Evolutionary conservation across 2,888 invertebrate genomes (phyloP).

Genomic region (Catocala fraxini): DNA sequence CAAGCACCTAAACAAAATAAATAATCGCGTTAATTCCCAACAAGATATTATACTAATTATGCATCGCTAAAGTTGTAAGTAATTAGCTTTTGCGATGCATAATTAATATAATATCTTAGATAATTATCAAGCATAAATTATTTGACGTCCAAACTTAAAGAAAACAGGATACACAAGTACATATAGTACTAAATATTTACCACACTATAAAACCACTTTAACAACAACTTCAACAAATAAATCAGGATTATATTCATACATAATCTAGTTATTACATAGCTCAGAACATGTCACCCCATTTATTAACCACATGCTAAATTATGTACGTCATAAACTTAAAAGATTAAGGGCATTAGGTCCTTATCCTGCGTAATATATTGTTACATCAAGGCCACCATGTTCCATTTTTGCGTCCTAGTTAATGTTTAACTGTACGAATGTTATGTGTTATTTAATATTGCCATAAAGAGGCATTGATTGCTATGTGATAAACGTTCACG

Average conservation of each 20-base stretch:
- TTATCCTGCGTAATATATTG: slow-evolving; percentile 39
- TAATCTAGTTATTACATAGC: background rate
- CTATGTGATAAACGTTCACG: too few relatives aligned
- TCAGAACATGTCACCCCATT: slow-evolving; percentile 11
- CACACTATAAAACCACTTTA: too few relatives aligned
- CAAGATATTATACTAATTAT: too few relatives aligned
- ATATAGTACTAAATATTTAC: too few relatives aligned
- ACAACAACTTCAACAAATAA: background rate
- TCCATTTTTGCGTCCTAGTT: slow-evolving; percentile 19
- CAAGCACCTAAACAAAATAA: too few relatives aligned
- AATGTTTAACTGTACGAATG: slow-evolving; percentile 13
- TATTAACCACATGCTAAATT: slow-evolving; percentile 29
- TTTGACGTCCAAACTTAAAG: too few relatives aligned
- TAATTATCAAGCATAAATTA: too few relatives aligned
- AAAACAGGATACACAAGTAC: too few relatives aligned
- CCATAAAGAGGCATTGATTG: background rate
- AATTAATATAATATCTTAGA: too few relatives aligned
- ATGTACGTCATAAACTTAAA: slow-evolving; percentile 41
- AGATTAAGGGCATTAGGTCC: slow-evolving; percentile 39
- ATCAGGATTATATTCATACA: background rate
- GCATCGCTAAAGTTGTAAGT: too few relatives aligned
- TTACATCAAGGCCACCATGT: slow-evolving; percentile 22
- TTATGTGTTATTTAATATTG: slow-evolving; percentile 6
- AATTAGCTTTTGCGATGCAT: too few relatives aligned
- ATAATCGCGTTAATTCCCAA: too few relatives aligned